These are phyloP conservation scores for Rhabdomys dilectus DNA, from an alignment of 2,113 vertebrate genomes.

Conservation along the genomic window DNA sequence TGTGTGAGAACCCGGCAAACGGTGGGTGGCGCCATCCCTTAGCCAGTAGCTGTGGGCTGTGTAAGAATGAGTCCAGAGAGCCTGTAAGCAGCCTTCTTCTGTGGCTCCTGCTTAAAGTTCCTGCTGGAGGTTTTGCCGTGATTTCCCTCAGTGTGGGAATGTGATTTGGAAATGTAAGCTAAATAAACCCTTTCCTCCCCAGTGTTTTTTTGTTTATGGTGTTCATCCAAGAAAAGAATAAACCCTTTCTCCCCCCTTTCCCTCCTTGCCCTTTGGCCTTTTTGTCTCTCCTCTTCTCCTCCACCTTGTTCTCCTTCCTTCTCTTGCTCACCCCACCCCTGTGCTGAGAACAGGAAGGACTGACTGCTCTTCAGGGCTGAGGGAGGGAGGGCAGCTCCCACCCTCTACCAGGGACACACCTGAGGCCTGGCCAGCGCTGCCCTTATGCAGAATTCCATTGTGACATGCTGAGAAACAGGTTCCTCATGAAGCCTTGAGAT, in stretches of 20 bases:
- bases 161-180: not conserved
- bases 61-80: not conserved
- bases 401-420: not conserved
- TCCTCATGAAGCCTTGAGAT: constrained; percentile 58
- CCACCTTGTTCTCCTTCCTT: no score
- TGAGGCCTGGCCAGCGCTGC: not conserved
- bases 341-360: not conserved
- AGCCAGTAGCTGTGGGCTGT: not conserved
- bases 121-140: not conserved
- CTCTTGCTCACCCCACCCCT: fast-evolving
- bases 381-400: not conserved
- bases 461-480: not conserved
- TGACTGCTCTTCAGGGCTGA: not conserved
- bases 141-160: not conserved
- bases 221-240: not conserved
- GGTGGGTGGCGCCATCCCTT: not conserved
- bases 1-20: not conserved
- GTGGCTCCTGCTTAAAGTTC: not conserved
- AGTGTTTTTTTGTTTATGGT: not conserved
- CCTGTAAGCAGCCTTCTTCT: no score
- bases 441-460: fast-evolving
- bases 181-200: not conserved
- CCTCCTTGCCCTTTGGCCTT: no score
- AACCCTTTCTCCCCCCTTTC: fast-evolving
- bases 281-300: no score